Percentiles rank a stretch among this genome's conserved stretches.
phyloP scores from a whole-genome alignment of 2,888 invertebrate genomes.

The Lycophotia porphyrea region DNA sequence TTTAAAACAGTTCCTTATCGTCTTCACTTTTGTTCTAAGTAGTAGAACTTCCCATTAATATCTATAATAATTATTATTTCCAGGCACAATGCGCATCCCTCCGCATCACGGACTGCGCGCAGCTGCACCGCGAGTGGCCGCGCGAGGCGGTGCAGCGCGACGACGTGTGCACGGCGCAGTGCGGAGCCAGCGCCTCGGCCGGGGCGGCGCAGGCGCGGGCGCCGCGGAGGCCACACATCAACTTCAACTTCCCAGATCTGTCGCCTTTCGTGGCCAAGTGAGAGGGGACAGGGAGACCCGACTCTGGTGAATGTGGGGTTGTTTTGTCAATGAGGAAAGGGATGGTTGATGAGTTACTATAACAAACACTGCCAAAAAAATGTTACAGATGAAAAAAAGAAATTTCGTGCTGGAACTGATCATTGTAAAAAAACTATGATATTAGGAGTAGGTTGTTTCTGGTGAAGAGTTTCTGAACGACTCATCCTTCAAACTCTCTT shows the following conservation, averaged over 20 bases:
- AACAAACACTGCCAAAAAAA: not conserved
- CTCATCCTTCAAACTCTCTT: not conserved
- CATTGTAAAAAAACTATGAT: not conserved
- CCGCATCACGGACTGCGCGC: constrained; percentile 96
- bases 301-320: not conserved
- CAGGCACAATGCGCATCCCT: constrained; percentile 97
- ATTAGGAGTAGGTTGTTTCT: not conserved
- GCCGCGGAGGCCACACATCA: constrained; percentile 87
- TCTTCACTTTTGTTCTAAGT: not conserved
- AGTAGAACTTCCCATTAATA: not conserved
- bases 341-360: not conserved
- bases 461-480: not conserved
- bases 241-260: constrained; percentile 94
- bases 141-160: constrained; percentile 95
- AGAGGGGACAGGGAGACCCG: constrained; percentile 50
- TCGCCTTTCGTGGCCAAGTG: constrained; percentile 92
- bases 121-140: constrained; percentile 95
- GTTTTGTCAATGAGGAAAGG: not conserved
- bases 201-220: constrained; percentile 38
- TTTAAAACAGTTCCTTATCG: not conserved
- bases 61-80: not conserved
- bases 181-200: constrained; percentile 91
- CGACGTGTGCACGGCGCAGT: constrained; percentile 97
- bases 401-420: not conserved
- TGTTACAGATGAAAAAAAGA: not conserved